A percentile compares a stretch with the other conserved stretches of the same genome.
phyloP scores from a whole-genome alignment of 2,888 invertebrate species.

The Apocheima hispidaria region DNA sequence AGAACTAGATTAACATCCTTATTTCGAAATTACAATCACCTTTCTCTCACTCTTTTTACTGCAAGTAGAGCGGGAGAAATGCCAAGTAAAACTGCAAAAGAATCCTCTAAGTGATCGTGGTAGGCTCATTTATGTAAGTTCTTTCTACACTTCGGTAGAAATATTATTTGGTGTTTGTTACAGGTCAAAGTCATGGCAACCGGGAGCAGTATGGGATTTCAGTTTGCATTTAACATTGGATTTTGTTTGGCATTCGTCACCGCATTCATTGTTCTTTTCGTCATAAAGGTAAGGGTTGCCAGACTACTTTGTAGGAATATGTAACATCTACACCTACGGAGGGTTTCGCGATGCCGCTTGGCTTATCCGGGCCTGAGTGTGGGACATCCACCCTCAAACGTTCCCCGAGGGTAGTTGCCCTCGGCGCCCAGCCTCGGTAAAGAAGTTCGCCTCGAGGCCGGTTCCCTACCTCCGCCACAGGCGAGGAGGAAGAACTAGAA shows the following conservation, averaged over 20 bases:
- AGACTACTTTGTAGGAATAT: not conserved
- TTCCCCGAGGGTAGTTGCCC: too few species aligned
- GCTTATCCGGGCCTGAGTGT: too few species aligned
- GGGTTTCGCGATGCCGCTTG: too few species aligned
- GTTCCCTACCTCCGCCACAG: too few species aligned
- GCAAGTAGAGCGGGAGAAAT: too few species aligned
- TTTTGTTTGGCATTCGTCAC: slow-evolving; percentile 93
- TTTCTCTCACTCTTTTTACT: too few species aligned
- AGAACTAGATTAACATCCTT: not conserved
- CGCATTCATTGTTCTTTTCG: slow-evolving; percentile 87
- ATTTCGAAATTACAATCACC: not conserved
- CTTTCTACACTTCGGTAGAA: not conserved
- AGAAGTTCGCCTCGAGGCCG: too few species aligned
- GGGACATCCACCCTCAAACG: too few species aligned
- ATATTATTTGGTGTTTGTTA: slow-evolving; percentile 40
- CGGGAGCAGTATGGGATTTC: slow-evolving; percentile 83
- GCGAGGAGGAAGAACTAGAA: too few species aligned
- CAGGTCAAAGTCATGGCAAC: slow-evolving; percentile 79
- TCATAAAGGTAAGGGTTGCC: slow-evolving; percentile 67
- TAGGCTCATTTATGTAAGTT: not conserved
- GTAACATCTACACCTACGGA: not conserved
- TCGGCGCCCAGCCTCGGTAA: too few species aligned
- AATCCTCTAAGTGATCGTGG: not conserved
- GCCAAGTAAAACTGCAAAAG: not conserved
- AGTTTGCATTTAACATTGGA: slow-evolving; percentile 90